These are phyloP conservation scores for Isoperla grammatica DNA, from an alignment of 2,888 invertebrate species.

Conservation along the genomic window DNA sequence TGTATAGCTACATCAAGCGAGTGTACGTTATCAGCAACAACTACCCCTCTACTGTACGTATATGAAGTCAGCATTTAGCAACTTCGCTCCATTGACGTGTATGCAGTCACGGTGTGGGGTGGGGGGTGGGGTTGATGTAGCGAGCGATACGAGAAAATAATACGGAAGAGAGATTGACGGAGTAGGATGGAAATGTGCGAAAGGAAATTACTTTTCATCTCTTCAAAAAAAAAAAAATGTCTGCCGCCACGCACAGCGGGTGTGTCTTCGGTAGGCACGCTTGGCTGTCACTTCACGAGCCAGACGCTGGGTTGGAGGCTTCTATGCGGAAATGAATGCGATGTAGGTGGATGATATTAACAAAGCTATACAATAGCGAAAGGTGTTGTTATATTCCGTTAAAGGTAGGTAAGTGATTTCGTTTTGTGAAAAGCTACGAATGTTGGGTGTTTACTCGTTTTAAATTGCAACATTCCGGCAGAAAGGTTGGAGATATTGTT, in stretches of 20 bases:
- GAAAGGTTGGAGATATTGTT: too few relatives aligned
- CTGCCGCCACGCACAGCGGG: neutral
- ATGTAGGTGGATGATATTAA: neutral
- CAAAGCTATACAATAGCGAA: neutral
- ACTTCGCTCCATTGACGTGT: too few relatives aligned
- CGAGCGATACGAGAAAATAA: conserved; percentile 14
- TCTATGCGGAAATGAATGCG: neutral
- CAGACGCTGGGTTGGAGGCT: neutral
- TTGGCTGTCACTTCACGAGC: neutral
- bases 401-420: too few relatives aligned
- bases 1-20: too few relatives aligned
- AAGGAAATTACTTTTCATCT: conserved; percentile 23
- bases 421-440: too few relatives aligned
- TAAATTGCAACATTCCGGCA: too few relatives aligned
- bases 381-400: too few relatives aligned
- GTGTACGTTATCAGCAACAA: too few relatives aligned
- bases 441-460: too few relatives aligned
- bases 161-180: conserved; percentile 17
- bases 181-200: conserved; percentile 2
- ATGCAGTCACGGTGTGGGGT: neutral
- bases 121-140: neutral
- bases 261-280: neutral
- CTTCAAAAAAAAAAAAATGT: conserved; percentile 11
- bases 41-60: too few relatives aligned
- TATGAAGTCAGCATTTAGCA: too few relatives aligned